phyloP scores from a whole-genome alignment of 2,113 vertebrate genomes.

The Daboia siamensis region DNA sequence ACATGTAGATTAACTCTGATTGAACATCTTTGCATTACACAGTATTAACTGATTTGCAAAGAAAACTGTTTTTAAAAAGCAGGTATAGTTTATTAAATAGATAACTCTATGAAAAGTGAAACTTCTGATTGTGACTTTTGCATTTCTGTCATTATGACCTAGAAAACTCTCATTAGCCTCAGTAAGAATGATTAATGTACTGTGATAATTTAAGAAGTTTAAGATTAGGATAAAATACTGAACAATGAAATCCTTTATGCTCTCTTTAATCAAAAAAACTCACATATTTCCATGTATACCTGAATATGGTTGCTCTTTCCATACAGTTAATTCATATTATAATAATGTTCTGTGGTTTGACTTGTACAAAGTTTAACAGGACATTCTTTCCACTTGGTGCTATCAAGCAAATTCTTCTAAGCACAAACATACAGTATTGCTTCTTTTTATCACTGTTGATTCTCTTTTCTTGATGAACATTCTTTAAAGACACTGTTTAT shows the following conservation, averaged over 20 bases:
- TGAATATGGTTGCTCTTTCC: neutral
- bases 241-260: neutral
- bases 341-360: neutral
- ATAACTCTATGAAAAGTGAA: neutral
- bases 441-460: neutral
- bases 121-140: neutral
- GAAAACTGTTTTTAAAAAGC: neutral
- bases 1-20: neutral
- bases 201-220: neutral
- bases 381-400: neutral
- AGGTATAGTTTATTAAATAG: neutral
- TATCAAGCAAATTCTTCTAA: neutral
- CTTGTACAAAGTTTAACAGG: neutral
- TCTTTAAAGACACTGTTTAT: neutral
- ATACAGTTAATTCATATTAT: neutral
- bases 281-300: neutral
- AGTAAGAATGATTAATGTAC: neutral
- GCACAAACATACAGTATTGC: neutral
- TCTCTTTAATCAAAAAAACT: neutral
- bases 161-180: neutral
- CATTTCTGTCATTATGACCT: neutral
- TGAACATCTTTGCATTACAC: neutral
- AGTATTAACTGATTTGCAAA: neutral
- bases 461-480: neutral
- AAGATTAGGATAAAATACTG: neutral